phyloP scores from a whole-genome alignment of 2,113 vertebrate genomes.

The Epinephelus cyanopodus region DNA sequence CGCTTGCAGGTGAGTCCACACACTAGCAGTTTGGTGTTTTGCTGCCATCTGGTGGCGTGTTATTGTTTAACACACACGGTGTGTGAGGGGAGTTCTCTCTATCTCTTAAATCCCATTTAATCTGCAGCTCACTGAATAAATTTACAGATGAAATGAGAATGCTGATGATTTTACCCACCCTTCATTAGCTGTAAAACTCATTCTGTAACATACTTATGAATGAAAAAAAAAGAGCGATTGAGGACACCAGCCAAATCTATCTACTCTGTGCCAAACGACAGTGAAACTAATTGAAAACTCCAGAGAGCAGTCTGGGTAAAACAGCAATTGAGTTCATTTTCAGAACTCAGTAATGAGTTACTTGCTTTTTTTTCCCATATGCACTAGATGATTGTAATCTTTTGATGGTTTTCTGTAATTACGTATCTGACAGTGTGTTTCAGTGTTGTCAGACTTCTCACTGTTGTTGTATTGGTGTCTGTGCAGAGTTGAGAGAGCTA shows the following conservation, averaged over 20 bases:
- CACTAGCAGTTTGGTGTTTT: conserved; percentile 18
- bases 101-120: background rate
- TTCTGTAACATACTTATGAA: conserved; percentile 13
- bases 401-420: background rate
- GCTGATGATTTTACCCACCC: background rate
- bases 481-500: conserved; percentile 73
- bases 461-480: background rate
- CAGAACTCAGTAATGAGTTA: background rate
- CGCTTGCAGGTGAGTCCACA: conserved; percentile 66
- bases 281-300: conserved; percentile 3
- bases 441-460: background rate
- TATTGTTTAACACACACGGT: background rate
- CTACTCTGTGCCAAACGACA: background rate
- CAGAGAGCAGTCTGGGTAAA: background rate
- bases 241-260: background rate
- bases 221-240: background rate
- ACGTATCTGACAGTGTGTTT: background rate
- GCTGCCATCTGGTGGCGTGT: conserved; percentile 67
- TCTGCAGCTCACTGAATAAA: background rate
- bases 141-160: conserved; percentile 4
- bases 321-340: background rate
- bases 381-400: background rate
- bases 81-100: background rate
- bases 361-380: background rate
- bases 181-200: conserved; percentile 11